phyloP scores from a whole-genome alignment of 2,113 vertebrate species.

The Willisornis vidua region DNA sequence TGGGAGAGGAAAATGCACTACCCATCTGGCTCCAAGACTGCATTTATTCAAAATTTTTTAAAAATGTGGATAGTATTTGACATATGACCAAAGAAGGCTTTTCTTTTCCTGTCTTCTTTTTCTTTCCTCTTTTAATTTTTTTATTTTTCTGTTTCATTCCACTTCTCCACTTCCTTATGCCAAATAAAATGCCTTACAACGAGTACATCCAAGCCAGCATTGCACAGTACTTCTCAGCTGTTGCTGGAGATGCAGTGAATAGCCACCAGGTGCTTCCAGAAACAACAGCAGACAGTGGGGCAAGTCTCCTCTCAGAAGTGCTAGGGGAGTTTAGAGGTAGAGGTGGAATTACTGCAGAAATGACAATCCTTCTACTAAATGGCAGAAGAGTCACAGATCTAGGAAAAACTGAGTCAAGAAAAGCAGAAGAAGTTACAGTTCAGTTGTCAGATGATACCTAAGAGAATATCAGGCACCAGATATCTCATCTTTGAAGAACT shows the following conservation, averaged over 20 bases:
- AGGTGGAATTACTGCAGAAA: neutral
- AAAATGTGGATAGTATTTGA: neutral
- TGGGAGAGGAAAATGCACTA: neutral
- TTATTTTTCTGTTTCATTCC: neutral
- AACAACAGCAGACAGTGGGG: neutral
- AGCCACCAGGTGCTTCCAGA: neutral
- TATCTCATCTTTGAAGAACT: neutral
- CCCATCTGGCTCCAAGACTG: neutral
- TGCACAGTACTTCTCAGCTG: neutral
- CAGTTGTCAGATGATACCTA: neutral
- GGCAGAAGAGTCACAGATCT: neutral
- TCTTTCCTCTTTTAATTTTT: too few relatives aligned
- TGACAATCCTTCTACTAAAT: neutral
- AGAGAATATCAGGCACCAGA: neutral
- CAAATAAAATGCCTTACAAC: neutral
- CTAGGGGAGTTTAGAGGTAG: neutral
- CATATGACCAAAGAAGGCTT: neutral
- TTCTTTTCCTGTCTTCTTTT: neutral
- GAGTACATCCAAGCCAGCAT: neutral
- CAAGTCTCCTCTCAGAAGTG: neutral
- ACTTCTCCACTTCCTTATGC: neutral
- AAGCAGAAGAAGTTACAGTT: neutral
- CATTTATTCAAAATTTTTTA: neutral
- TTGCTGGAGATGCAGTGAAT: neutral
- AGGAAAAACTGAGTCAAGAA: neutral